Base-by-base conservation (phyloP, 2,113 vertebrate species). In the Morone saxatilis region DNA sequence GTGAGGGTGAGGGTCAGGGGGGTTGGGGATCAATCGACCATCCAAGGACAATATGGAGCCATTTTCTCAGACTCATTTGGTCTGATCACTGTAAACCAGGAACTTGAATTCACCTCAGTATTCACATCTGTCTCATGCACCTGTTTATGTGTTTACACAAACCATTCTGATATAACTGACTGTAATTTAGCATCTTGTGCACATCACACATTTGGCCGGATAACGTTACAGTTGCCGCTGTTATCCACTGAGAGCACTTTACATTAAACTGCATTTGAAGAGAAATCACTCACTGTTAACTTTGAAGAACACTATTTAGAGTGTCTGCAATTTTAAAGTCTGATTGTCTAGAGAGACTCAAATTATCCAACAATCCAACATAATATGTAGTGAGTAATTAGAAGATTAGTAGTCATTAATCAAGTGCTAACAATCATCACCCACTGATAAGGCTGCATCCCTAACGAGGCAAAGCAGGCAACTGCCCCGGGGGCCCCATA, bases 11-110 rank as follows among this genome's bases (percentile, higher is more conserved):
- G 73, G 60, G 60, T 61, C 50, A 47, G 36, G 60, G 50, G 68
- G 62, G 38, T 10, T n/a, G 72, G 65, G 60, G 72, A 75, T 82
- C 78, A 75, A 66, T 47, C 25, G 16, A 69, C 56, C 66, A 66
- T 82, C 47, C 66, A 81, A 82, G 62, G 76, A 83, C 75, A 87
- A 61, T 61, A 45, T 9, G 61, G 20, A 62, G 45, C 22, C 43
- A 22, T 72, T 76, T 60, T 71, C 41, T 73, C 38, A 25, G 25
- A 25, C 25, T 25, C 14, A 25, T 20, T 36, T 31, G 41, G 8
- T 36, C 7, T 5, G 1, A 31, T 43, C 47, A 45, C 19, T 40
- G 25, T 31, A 48, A 54, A 60, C 8, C 31, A 4, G 22, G 11
- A 54, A 1, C 57, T 40, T 25, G 22, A 47, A 19, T 65, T 50